phyloP scores from a whole-genome alignment of 2,797 vertebrate species.

The Gymnoscopelus microlampas region DNA sequence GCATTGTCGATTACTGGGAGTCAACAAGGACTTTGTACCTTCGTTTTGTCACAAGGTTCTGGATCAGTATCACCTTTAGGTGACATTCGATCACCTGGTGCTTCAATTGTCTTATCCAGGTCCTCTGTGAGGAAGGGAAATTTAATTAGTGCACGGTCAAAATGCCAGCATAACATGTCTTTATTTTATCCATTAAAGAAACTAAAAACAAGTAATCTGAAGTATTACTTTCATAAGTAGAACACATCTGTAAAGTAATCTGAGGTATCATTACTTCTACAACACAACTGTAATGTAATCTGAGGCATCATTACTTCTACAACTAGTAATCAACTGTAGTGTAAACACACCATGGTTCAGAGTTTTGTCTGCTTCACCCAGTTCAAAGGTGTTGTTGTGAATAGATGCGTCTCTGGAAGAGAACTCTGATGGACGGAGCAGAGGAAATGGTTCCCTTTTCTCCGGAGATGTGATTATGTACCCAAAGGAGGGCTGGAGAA shows the following conservation, averaged over 20 bases:
- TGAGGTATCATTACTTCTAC: background rate
- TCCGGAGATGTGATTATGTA: slow-evolving; percentile 95
- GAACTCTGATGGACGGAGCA: slow-evolving; percentile 84
- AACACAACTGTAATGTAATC: background rate
- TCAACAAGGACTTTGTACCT: slow-evolving; percentile 37
- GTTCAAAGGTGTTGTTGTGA: slow-evolving; percentile 67
- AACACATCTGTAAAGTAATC: background rate
- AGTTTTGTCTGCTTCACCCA: slow-evolving; percentile 75
- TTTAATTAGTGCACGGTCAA: background rate
- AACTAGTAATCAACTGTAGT: background rate
- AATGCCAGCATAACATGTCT: background rate
- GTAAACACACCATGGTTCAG: slow-evolving; percentile 83
- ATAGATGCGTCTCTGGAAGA: slow-evolving; percentile 61
- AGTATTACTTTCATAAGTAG: background rate
- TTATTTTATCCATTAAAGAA: background rate
- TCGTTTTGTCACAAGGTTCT: slow-evolving; percentile 27
- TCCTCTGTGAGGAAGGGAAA: slow-evolving; percentile 70
- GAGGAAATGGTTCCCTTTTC: slow-evolving; percentile 89
- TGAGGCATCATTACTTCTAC: background rate
- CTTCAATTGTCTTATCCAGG: slow-evolving; percentile 78
- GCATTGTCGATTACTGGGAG: background rate
- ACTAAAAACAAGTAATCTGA: background rate
- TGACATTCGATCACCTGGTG: slow-evolving; percentile 45
- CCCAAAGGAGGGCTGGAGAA: slow-evolving; percentile 93
- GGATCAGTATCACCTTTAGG: slow-evolving; percentile 48